Evolutionary conservation across 2,797 vertebrate genomes (phyloP).

Genomic region (Alosa sapidissima): DNA sequence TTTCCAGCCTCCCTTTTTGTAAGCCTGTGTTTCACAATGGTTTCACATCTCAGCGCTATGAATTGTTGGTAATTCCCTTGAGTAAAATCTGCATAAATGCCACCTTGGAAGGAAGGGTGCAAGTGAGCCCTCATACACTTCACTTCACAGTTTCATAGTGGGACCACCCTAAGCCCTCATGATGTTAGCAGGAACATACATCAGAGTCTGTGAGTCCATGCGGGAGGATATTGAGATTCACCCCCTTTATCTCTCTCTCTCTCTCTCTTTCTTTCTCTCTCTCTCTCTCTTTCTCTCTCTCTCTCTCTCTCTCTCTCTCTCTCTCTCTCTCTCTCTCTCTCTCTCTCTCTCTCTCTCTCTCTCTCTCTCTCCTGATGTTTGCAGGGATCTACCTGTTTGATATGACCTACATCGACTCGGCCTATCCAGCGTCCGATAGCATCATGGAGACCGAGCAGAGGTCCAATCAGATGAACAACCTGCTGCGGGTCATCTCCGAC

Average conservation of each 20-base stretch:
- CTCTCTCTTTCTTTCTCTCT: conserved; percentile 15
- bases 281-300: conserved; percentile 18
- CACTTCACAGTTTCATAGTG: too few relatives aligned
- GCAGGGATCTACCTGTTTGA: conserved; percentile 94
- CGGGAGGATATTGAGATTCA: too few relatives aligned
- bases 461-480: conserved; percentile 98
- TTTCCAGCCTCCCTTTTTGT: too few relatives aligned
- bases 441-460: conserved; percentile 96
- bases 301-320: not conserved
- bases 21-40: too few relatives aligned
- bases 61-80: too few relatives aligned
- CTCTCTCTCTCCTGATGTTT: conserved; percentile 20
- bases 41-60: too few relatives aligned
- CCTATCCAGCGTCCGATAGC: conserved; percentile 95
- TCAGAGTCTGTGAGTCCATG: too few relatives aligned
- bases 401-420: conserved; percentile 97
- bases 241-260: not conserved
- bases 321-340: not conserved
- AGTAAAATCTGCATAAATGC: too few relatives aligned
- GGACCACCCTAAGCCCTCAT: too few relatives aligned
- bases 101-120: too few relatives aligned
- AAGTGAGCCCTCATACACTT: too few relatives aligned
- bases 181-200: too few relatives aligned
- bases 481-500: conserved; percentile 91
- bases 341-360: conserved; percentile 37